Percentiles rank a stretch among this genome's conserved stretches.
phyloP scores from a whole-genome alignment of 2,888 invertebrate genomes.

The Scaeva pyrastri region DNA sequence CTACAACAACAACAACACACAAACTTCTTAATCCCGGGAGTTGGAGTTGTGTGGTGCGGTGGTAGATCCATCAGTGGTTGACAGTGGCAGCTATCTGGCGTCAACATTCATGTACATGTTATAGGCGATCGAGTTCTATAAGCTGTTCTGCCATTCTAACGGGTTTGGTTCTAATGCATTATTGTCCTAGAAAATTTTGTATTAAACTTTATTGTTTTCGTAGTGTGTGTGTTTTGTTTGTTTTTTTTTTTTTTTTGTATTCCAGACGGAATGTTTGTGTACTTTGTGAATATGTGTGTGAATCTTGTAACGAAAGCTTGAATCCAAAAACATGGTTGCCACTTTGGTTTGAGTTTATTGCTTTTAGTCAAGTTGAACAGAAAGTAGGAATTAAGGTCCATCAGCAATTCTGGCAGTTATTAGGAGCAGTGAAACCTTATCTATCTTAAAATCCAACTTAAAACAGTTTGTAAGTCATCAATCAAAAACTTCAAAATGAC shows the following conservation, averaged over 20 bases:
- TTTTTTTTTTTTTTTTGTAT: background rate
- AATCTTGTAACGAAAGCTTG: slow-evolving; percentile 35
- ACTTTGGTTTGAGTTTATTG: background rate
- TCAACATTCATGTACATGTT: slow-evolving; percentile 66
- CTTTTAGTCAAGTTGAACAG: too few species aligned
- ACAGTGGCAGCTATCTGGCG: slow-evolving; percentile 73
- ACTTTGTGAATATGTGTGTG: background rate
- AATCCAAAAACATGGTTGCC: slow-evolving; percentile 40
- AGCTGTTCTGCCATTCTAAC: slow-evolving; percentile 54
- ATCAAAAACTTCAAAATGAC: too few species aligned
- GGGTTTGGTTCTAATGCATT: slow-evolving; percentile 70
- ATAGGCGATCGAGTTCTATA: slow-evolving; percentile 56
- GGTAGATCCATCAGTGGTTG: slow-evolving; percentile 60
- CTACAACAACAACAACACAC: background rate
- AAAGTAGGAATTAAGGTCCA: too few species aligned
- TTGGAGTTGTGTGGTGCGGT: slow-evolving; percentile 6
- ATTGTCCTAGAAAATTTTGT: slow-evolving; percentile 61
- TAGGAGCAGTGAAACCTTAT: too few species aligned
- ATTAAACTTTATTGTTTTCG: slow-evolving; percentile 65
- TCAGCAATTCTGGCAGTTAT: too few species aligned
- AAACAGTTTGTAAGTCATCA: too few species aligned
- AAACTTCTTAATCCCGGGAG: slow-evolving; percentile 33
- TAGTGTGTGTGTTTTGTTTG: slow-evolving; percentile 16
- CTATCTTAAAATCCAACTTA: too few species aligned
- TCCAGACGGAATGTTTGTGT: background rate